Evolutionary conservation across 2,797 vertebrate genomes (phyloP), one percentile per base, ranked within the genome.

Genomic region (Benthosema pterotum): DNA sequence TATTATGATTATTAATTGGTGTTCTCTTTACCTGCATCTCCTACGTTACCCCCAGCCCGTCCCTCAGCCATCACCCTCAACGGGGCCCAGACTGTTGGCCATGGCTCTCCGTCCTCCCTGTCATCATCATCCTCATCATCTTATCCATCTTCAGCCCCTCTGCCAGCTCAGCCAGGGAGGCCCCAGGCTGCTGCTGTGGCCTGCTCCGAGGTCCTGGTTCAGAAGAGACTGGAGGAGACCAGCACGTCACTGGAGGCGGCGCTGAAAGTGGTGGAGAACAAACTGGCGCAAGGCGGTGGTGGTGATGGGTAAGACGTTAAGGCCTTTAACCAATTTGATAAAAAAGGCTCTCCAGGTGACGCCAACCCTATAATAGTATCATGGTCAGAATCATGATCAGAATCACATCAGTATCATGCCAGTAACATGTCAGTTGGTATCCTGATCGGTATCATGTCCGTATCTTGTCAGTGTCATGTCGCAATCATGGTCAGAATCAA

Each of bases 221-320:
- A 94, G 74, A 92, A 92, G 74, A 88, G 89, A 13, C 89, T 96
- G 84, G 96, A 97, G 51, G 91, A 94, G 73, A 95, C 95, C 76
- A 97, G 89, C 67, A 94, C 91, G 0, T 94, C 93, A 2, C 88
- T 96, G 82, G 93, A 92, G 9, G 92, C 93, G 0, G 89, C 94
- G 0, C 88, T 96, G 50, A 94, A 94, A 64, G 95, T 77, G 0
- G 94, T 94, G 0, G 95, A 97, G 86, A 94, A 90, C 80, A 94
- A 92, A 69, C 93, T 95, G 55, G 84, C 90, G 0, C 82, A 90
- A 60, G 87, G 82, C 9, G 59, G 93, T 78, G 84, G 87, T 1
- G 65, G 9, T 0, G 89, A 93, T 16, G 87, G 95, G 97, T 98
- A 78, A 93, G 83, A 52, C 2, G 11, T 9, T 38, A 38, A 38